Evolutionary conservation across 2,888 invertebrate genomes (phyloP), one percentile per base, ranked within the genome.

Genomic region (Marronus borbonicus): DNA sequence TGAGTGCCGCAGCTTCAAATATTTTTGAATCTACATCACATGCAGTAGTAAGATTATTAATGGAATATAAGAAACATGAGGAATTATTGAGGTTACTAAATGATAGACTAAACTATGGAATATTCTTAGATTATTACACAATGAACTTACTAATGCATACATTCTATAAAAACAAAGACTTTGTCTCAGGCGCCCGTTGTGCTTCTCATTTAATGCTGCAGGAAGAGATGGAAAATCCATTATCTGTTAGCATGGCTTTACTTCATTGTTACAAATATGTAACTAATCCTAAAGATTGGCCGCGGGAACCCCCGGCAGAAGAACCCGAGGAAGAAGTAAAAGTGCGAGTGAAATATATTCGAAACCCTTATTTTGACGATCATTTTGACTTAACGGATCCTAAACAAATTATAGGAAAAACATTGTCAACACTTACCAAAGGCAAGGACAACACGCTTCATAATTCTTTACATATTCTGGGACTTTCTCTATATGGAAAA

Each of bases 151-250:
- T 97, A 52, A 90, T 98, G 89, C 94, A 98, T 86, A 90, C 91
- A 76, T 93, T 96, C 84, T 88, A 98, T 77, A 92, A 93, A 84
- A 89, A 90, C 49, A 89, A 93, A 76, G 91, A 96, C 85, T 94
- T 90, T 86, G 90, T 90, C 60, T 90, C 91, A 78, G 98, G 98
- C 17, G 94, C 96, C 0, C 92, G 93, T 87, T 90, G 97, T 17
- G 96, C 96, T 0, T 91, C 92, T 76, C 90, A 96, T 78, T 88
- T 96, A 78, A 97, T 98, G 96, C 89, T 98, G 39, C 97, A 98
- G 88, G 97, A 98, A 89, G 96, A 98, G 84, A 93, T 92, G 83
- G 90, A 90, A 12, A 92, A 96, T 89, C 92, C 93, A 2, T 90
- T 97, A 24, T 91, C 93, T 3, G 91, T 92, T 81, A 88, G 91